A percentile compares a stretch with the other conserved stretches of the same genome.
Evolutionary conservation across 2,888 invertebrate species (phyloP).

Genomic region (Acronicta psi): DNA sequence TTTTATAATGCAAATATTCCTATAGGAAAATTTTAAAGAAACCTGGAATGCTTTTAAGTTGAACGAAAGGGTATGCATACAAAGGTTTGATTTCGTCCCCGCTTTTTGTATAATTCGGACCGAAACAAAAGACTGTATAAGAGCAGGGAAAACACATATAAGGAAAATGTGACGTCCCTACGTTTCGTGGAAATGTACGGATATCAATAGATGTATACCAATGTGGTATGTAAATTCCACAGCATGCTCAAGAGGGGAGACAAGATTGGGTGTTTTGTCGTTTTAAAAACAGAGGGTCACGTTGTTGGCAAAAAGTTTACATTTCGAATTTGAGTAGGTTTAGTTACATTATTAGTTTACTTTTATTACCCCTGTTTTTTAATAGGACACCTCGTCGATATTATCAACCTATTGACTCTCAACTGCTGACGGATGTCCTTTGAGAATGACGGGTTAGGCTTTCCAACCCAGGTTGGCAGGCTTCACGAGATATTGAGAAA

Average conservation of each 20-base stretch:
- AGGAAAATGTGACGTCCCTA: constrained; percentile 37
- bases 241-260: constrained; percentile 41
- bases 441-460: too few relatives aligned
- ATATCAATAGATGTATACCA: constrained; percentile 50
- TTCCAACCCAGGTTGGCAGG: too few relatives aligned
- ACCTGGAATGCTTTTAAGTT: constrained; percentile 19
- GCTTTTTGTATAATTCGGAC: constrained; percentile 12
- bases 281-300: constrained; percentile 49
- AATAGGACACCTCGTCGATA: too few relatives aligned
- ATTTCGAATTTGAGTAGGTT: constrained; percentile 15
- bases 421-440: too few relatives aligned
- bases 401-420: too few relatives aligned
- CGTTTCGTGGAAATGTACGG: constrained; percentile 34
- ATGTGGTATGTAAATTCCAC: constrained; percentile 46
- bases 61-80: constrained; percentile 23
- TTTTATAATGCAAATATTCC: constrained; percentile 36
- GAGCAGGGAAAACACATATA: constrained; percentile 36
- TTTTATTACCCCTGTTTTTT: constrained; percentile 11
- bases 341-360: neutral
- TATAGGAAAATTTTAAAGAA: constrained; percentile 7
- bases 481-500: too few relatives aligned
- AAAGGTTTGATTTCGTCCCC: constrained; percentile 18
- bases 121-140: constrained; percentile 28
- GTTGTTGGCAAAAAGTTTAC: constrained; percentile 32
- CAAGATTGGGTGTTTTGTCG: constrained; percentile 43